phyloP scores from a whole-genome alignment of 2,113 vertebrate genomes.

The Urocitellus parryii region DNA sequence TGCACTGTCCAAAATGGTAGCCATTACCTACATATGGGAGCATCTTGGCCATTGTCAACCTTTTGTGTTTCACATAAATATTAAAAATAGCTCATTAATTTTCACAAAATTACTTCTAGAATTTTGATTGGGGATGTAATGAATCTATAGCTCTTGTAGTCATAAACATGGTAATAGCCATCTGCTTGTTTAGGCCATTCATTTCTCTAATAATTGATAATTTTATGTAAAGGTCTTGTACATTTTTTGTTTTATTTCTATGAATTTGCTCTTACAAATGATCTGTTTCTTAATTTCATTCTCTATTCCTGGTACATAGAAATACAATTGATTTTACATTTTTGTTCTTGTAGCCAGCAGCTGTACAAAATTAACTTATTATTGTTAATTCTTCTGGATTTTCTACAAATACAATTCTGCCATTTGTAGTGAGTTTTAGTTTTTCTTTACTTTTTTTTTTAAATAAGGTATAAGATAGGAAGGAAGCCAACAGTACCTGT shows the following conservation, averaged over 20 bases:
- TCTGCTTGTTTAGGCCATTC: neutral
- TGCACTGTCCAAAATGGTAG: neutral
- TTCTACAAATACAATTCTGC: neutral
- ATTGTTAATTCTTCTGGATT: slow-evolving; percentile 14
- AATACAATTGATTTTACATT: neutral
- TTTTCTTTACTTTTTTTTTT: neutral
- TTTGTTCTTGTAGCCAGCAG: neutral
- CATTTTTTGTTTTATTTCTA: slow-evolving; percentile 28
- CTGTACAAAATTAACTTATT: slow-evolving; percentile 34
- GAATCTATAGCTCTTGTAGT: neutral
- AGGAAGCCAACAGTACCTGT: neutral
- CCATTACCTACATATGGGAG: neutral
- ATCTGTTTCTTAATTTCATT: neutral
- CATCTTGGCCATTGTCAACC: neutral
- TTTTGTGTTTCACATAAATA: neutral
- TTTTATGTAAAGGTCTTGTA: neutral
- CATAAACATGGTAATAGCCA: neutral
- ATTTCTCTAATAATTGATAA: neutral
- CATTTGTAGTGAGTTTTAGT: slow-evolving; percentile 8
- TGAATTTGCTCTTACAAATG: neutral
- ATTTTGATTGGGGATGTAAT: neutral
- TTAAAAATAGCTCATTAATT: slow-evolving; percentile 2
- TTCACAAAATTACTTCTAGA: neutral
- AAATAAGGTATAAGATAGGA: neutral
- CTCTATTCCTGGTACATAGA: neutral